phyloP scores from a whole-genome alignment of 2,888 invertebrate species.

The Merodon equestris region DNA sequence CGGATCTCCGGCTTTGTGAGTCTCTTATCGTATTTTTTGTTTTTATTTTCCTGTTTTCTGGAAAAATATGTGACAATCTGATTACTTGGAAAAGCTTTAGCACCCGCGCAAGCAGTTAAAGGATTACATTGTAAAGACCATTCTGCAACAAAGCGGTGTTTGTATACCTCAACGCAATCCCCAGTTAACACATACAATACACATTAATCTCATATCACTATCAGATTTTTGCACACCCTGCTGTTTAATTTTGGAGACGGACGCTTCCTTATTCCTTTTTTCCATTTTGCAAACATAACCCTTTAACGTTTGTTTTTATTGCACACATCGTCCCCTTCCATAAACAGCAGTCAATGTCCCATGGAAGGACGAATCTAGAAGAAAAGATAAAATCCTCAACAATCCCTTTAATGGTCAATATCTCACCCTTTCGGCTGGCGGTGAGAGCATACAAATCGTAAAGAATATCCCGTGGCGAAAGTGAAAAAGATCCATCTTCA shows the following conservation, averaged over 20 bases:
- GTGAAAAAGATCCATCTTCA: slow-evolving; percentile 71
- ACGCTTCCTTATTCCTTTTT: slow-evolving; percentile 31
- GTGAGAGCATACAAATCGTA: slow-evolving; percentile 72
- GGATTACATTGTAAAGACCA: slow-evolving; percentile 42
- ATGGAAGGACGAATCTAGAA: slow-evolving; percentile 7
- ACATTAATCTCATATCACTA: slow-evolving; percentile 60
- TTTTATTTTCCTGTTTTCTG: too few species aligned
- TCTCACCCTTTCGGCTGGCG: slow-evolving; percentile 44
- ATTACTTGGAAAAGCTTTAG: slow-evolving; percentile 35
- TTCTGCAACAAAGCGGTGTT: slow-evolving; percentile 2
- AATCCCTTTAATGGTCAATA: slow-evolving; percentile 67
- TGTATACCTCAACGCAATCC: slow-evolving; percentile 19
- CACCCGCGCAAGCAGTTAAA: slow-evolving; percentile 52
- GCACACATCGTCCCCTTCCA: slow-evolving; percentile 18
- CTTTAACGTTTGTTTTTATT: slow-evolving; percentile 45
- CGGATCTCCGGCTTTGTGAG: slow-evolving; percentile 2
- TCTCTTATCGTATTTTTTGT: slow-evolving; percentile 1
- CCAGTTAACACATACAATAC: slow-evolving; percentile 46
- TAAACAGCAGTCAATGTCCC: neutral
- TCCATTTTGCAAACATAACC: slow-evolving; percentile 17
- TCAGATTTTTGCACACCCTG: slow-evolving; percentile 50
- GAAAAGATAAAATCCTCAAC: slow-evolving; percentile 53
- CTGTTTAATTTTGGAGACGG: slow-evolving; percentile 51
- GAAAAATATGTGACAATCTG: slow-evolving; percentile 41
- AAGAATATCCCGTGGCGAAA: slow-evolving; percentile 78